These are phyloP conservation scores for Lamellibrachia luymesi DNA, from an alignment of 1,140 invertebrate genomes.

Conservation along the genomic window DNA sequence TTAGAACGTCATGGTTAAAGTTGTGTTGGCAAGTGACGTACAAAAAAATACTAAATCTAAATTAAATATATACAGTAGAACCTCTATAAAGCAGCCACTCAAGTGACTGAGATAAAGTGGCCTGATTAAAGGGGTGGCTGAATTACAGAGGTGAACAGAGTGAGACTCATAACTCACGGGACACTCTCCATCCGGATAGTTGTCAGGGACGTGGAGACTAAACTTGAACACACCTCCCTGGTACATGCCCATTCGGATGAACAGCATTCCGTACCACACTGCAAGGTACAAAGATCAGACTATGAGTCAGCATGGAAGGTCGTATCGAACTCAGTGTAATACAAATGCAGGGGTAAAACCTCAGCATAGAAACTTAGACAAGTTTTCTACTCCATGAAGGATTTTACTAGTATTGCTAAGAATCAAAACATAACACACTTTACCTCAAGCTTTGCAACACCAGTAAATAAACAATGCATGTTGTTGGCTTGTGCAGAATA, in stretches of 20 bases:
- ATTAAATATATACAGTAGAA: too few relatives aligned
- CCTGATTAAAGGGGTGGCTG: too few relatives aligned
- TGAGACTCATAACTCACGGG: conserved; percentile 65
- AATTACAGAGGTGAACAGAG: background rate
- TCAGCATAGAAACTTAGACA: background rate
- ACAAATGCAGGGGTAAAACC: background rate
- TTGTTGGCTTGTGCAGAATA: too few relatives aligned
- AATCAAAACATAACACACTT: too few relatives aligned
- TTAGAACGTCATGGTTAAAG: too few relatives aligned
- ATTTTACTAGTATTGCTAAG: too few relatives aligned
- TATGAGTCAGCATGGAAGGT: background rate
- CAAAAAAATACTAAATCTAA: too few relatives aligned
- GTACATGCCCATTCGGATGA: conserved; percentile 83
- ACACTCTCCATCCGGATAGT: conserved; percentile 81
- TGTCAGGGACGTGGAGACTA: conserved; percentile 77
- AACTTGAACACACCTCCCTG: conserved; percentile 87
- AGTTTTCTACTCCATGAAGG: background rate
- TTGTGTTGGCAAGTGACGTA: too few relatives aligned
- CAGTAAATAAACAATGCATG: too few relatives aligned
- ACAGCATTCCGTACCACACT: conserved; percentile 94
- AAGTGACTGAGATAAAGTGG: too few relatives aligned
- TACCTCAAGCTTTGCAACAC: too few relatives aligned
- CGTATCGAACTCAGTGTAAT: background rate
- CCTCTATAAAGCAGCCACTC: too few relatives aligned
- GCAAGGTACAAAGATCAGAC: conserved; percentile 45